These are phyloP conservation scores for Dichetophora obliterata DNA, from an alignment of 2,888 invertebrate species.

Conservation along the genomic window DNA sequence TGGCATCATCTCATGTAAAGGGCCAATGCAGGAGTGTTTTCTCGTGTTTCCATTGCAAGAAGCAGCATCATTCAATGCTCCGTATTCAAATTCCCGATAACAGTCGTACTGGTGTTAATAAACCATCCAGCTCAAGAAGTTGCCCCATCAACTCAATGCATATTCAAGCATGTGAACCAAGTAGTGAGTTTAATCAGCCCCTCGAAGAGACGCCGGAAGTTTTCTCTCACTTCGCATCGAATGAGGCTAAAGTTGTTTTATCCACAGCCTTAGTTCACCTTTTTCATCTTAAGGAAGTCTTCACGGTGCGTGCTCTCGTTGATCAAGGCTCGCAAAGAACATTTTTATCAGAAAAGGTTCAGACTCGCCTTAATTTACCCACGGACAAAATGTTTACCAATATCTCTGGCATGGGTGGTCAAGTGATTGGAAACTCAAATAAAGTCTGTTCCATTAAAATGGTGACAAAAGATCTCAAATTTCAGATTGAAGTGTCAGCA, in stretches of 20 bases:
- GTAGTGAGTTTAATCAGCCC: not conserved
- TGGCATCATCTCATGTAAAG: not conserved
- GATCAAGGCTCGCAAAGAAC: constrained; percentile 37
- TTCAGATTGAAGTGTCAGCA: too few species aligned
- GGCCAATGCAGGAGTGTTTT: too few species aligned
- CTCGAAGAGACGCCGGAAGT: not conserved
- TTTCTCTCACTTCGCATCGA: not conserved
- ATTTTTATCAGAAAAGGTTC: constrained; percentile 21
- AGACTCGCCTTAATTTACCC: constrained; percentile 2
- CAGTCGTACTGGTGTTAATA: not conserved
- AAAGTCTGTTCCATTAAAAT: too few species aligned
- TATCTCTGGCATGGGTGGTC: constrained; percentile 34
- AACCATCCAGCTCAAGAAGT: not conserved
- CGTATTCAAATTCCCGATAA: not conserved
- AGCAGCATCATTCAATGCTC: not conserved
- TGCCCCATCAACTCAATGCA: not conserved
- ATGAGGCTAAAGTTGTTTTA: not conserved
- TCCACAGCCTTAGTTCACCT: constrained; percentile 12
- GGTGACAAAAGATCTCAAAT: too few species aligned
- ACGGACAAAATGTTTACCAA: constrained; percentile 3
- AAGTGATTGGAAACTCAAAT: not conserved
- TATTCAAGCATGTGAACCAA: not conserved
- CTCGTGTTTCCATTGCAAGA: not conserved
- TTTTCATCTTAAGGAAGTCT: constrained; percentile 6
- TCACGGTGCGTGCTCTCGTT: constrained; percentile 30